Evolutionary conservation across 2,888 invertebrate genomes (phyloP).

Genomic region (Ectemnius cavifrons): DNA sequence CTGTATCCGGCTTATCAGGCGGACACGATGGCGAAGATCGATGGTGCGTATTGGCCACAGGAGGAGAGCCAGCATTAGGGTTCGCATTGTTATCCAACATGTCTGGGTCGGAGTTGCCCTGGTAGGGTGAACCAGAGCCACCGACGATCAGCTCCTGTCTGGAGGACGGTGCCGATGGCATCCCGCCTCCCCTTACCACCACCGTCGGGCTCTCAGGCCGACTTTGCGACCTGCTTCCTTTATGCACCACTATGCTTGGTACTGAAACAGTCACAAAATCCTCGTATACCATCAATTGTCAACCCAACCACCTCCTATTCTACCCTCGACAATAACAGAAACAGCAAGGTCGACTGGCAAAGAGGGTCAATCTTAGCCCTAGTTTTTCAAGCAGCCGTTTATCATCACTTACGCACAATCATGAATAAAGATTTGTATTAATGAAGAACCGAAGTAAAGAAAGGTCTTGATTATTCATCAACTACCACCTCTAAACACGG

Average conservation of each 20-base stretch:
- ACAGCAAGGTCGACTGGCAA: too few relatives aligned
- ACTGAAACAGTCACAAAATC: conserved; percentile 66
- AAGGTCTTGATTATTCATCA: too few relatives aligned
- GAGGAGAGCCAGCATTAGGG: conserved; percentile 63
- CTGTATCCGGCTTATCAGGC: conserved; percentile 69
- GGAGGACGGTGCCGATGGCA: conserved; percentile 74
- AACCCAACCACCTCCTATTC: not conserved
- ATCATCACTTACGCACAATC: too few relatives aligned
- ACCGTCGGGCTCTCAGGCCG: conserved; percentile 73
- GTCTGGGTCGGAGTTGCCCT: conserved; percentile 68
- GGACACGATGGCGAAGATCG: conserved; percentile 61
- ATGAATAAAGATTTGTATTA: too few relatives aligned
- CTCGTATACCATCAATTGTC: not conserved
- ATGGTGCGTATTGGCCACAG: conserved; percentile 56
- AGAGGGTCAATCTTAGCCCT: too few relatives aligned
- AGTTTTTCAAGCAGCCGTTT: too few relatives aligned
- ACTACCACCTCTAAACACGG: too few relatives aligned
- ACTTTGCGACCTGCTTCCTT: conserved; percentile 71
- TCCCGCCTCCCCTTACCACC: conserved; percentile 70
- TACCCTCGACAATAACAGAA: not conserved
- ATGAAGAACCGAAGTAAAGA: too few relatives aligned
- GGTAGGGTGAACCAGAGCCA: conserved; percentile 62
- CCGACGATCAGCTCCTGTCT: conserved; percentile 71
- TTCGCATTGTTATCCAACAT: conserved; percentile 76
- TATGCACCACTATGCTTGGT: conserved; percentile 76